phyloP scores from a whole-genome alignment of 2,797 vertebrate genomes.

The Silurus aristotelis region DNA sequence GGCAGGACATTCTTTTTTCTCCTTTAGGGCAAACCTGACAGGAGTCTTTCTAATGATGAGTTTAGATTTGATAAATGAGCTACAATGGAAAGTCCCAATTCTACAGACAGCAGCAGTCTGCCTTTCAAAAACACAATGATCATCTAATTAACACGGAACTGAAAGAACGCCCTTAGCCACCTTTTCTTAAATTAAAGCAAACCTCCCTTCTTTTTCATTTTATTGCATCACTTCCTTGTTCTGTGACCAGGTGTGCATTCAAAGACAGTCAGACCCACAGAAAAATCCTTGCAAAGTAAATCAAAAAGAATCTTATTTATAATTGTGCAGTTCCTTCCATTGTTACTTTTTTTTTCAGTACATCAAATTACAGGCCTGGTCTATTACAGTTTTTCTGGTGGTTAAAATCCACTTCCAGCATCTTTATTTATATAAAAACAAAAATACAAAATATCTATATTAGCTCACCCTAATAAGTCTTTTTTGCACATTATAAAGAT shows the following conservation, averaged over 20 bases:
- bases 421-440: not conserved
- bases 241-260: constrained; percentile 19
- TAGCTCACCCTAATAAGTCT: not conserved
- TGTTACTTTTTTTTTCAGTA: not conserved
- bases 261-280: constrained; percentile 1
- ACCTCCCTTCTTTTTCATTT: not conserved
- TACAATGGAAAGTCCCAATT: constrained; percentile 75
- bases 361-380: not conserved
- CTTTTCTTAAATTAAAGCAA: constrained; percentile 23
- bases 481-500: not conserved
- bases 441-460: not conserved
- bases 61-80: constrained; percentile 76
- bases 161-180: constrained; percentile 17
- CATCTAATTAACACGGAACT: constrained; percentile 46
- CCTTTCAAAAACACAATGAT: constrained; percentile 43
- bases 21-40: constrained; percentile 71
- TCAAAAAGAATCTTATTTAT: not conserved
- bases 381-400: not conserved
- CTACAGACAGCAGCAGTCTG: constrained; percentile 55
- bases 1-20: constrained; percentile 57
- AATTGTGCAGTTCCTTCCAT: not conserved
- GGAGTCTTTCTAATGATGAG: constrained; percentile 71
- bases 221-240: constrained; percentile 16
- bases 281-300: constrained; percentile 8
- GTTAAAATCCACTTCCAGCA: not conserved